Evolutionary conservation across 2,888 invertebrate genomes (phyloP), one percentile per base, ranked within the genome.

Genomic region (Drosophila kanekoi): DNA sequence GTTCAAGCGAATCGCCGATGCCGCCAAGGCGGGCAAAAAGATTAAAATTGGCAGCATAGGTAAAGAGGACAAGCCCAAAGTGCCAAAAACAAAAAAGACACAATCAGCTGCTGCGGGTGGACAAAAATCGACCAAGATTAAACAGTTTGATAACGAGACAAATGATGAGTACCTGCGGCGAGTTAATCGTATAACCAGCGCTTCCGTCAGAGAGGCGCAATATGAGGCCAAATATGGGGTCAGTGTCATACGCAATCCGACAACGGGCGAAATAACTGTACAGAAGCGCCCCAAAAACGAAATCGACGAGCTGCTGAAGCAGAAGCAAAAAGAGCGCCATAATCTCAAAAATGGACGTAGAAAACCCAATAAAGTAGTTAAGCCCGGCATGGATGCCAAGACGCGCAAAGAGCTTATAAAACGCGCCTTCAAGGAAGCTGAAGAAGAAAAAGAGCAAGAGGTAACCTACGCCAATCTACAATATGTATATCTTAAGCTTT

Each of bases 211-310:
- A 43, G 95, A 95, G 90, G 93, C 94, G 0, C 92, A 93, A 47
- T 95, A 95, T 88, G 95, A 95, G 85, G 92, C 93, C 14, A 95
- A 95, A 74, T 95, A 93, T 76, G 93, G 93, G 3, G 94, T 95
- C 0, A 93, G 94, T 71, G 93, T 95, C 3, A 91, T 93, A 52
- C 91, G 94, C 43, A 93, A 95, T 91, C 76, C 91, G 0, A 90
- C 93, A 56, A 94, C 94, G 1, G 95, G 93, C 0, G 90, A 89
- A 59, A 92, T 93, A 56, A 79, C 89, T 0, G 71, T 93, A 13
- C 89, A 91, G 13, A 95, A 94, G 79, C 90, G 92, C 0, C 91
- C 93, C 0, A 93, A 93, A 72, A 93, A 94, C 76, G 94, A 94
- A 84, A 81, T 94, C 3, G 93, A 93, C 57, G 92, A 93, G 66